Conservation (phyloP, 64 coral and sea anemone species). For the Pachyseris speciosa region DNA sequence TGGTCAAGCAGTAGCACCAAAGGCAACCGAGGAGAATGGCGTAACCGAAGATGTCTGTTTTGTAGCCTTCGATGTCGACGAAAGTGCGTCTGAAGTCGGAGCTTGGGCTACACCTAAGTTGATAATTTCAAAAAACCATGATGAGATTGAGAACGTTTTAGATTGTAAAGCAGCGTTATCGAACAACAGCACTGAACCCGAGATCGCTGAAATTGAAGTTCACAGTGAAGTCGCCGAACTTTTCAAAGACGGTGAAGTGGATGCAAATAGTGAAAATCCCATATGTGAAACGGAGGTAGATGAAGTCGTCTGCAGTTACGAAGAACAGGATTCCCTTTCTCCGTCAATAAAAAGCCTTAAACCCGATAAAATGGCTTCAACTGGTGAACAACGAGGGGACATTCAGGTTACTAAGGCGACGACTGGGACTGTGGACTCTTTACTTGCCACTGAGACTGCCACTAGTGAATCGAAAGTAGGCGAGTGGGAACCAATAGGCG, state of each 20-base stretch:
- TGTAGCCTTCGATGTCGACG: neutral
- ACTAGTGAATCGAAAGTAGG: neutral
- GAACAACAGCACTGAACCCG: neutral
- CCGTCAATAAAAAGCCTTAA: neutral
- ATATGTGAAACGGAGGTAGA: neutral
- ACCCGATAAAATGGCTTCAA: neutral
- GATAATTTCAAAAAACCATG: neutral
- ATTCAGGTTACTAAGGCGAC: neutral
- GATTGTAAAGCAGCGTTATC: neutral
- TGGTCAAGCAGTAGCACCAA: neutral
- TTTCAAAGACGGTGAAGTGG: neutral
- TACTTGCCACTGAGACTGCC: neutral
- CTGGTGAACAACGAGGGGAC: neutral
- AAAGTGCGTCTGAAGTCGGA: neutral
- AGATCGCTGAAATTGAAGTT: no score
- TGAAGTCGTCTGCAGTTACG: neutral
- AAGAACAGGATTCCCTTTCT: neutral
- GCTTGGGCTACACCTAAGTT: no score
- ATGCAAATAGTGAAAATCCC: neutral
- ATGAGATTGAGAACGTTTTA: neutral
- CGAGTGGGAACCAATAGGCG: neutral
- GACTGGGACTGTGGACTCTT: neutral
- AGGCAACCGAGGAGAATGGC: neutral
- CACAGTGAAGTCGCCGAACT: neutral
- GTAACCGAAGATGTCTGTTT: constrained; percentile 16